phyloP scores from a whole-genome alignment of 2,113 vertebrate species.

The Larimichthys crocea region DNA sequence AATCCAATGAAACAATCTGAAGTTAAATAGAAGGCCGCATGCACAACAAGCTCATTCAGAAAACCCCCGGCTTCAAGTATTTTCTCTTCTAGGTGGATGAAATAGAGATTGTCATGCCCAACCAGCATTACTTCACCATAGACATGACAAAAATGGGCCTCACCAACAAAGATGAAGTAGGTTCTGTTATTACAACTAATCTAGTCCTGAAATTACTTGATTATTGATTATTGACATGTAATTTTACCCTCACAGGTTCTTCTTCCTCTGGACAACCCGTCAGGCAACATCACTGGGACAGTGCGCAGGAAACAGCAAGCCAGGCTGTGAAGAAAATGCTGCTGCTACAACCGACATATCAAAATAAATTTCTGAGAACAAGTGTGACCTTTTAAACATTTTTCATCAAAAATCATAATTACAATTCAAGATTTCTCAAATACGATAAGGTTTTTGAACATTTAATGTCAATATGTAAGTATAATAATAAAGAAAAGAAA shows the following conservation, averaged over 20 bases:
- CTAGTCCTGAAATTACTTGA: background rate
- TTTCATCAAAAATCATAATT: background rate
- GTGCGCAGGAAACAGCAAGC: slow-evolving; percentile 86
- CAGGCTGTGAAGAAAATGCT: slow-evolving; percentile 81
- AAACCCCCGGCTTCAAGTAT: background rate
- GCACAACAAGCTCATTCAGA: background rate
- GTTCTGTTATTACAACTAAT: slow-evolving; percentile 21
- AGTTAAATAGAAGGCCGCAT: background rate
- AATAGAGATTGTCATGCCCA: slow-evolving; percentile 92
- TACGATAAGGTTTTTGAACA: background rate
- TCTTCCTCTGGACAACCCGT: slow-evolving; percentile 91
- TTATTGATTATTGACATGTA: background rate
- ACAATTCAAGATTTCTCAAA: background rate
- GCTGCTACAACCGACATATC: background rate
- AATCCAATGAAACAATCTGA: background rate
- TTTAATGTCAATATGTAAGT: background rate
- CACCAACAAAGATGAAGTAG: slow-evolving; percentile 92
- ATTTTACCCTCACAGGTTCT: slow-evolving; percentile 85
- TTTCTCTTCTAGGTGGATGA: slow-evolving; percentile 89
- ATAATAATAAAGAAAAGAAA: background rate
- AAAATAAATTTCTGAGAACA: background rate
- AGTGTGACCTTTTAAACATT: background rate
- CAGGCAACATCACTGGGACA: slow-evolving; percentile 92
- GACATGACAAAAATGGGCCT: slow-evolving; percentile 95
- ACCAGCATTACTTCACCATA: slow-evolving; percentile 91